Percentiles rank a stretch among this genome's conserved stretches.
Conservation (phyloP, 2,888 invertebrate genomes). For the Dryadula phaetusa region DNA sequence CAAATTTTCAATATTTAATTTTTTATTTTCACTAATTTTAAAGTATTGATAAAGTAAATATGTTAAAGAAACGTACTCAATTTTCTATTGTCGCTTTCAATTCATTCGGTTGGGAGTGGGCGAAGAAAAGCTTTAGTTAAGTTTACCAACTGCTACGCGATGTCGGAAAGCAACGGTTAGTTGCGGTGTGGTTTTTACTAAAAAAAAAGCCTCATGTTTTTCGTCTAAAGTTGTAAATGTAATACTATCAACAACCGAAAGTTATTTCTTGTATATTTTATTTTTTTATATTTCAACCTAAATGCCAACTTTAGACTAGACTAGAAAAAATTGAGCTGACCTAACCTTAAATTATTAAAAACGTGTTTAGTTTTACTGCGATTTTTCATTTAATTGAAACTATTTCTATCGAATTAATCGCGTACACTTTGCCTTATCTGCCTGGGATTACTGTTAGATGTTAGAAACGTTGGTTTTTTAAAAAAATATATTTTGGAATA, state of each 20-base stretch:
- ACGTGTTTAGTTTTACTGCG: too few species aligned
- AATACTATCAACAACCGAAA: constrained; percentile 4
- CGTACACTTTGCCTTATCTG: too few species aligned
- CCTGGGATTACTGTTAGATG: too few species aligned
- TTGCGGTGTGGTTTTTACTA: constrained; percentile 17
- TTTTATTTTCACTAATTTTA: not conserved
- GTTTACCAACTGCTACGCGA: constrained; percentile 31
- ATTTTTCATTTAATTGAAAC: too few species aligned
- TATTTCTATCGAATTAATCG: too few species aligned
- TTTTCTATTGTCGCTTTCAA: constrained; percentile 6
- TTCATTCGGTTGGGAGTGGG: not conserved
- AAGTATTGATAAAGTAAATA: not conserved
- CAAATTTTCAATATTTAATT: too few species aligned
- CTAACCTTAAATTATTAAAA: too few species aligned
- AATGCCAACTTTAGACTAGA: not conserved
- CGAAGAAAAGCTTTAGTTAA: constrained; percentile 22
- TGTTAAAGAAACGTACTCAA: not conserved
- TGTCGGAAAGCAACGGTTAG: constrained; percentile 22
- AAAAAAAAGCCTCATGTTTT: constrained; percentile 2
- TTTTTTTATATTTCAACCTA: not conserved
- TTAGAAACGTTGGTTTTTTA: too few species aligned
- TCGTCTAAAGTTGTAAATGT: not conserved
- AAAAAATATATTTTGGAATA: too few species aligned
- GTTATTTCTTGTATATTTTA: not conserved
- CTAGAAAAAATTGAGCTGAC: not conserved